These are phyloP conservation scores for Montipora sp. DNA, from an alignment of 64 coral and sea anemone species.

Conservation along the genomic window DNA sequence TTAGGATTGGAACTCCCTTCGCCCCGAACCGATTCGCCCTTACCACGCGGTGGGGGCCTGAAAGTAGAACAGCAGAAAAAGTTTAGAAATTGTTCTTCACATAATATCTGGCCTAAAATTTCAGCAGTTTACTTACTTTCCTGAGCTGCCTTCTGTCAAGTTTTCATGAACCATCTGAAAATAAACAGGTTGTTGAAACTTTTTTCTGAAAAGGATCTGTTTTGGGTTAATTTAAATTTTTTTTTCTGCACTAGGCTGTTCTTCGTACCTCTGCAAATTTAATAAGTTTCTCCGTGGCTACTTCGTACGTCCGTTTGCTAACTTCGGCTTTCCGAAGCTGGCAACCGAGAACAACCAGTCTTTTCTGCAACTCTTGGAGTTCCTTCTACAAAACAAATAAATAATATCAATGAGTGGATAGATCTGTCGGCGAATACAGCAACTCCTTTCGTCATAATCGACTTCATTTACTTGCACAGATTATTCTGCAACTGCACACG, in stretches of 20 bases:
- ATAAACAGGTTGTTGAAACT: background rate
- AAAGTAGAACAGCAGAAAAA: background rate
- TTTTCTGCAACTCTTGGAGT: constrained; percentile 92
- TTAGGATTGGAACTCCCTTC: constrained; percentile 62
- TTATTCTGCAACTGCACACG: no score
- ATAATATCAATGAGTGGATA: no score
- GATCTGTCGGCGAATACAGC: no score
- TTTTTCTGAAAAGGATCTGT: background rate
- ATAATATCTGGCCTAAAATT: background rate
- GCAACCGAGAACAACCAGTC: constrained; percentile 89
- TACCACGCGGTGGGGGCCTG: constrained; percentile 82
- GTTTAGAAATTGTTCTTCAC: background rate
- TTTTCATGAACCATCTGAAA: constrained; percentile 90
- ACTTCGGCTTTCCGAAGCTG: constrained; percentile 97
- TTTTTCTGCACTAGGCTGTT: background rate
- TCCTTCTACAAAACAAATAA: constrained; percentile 72
- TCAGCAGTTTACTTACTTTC: constrained; percentile 60
- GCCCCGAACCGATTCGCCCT: constrained; percentile 77
- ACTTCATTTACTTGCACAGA: background rate
- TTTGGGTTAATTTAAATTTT: background rate
- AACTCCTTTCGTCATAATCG: background rate
- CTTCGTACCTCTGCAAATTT: constrained; percentile 84
- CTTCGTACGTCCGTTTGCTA: constrained; percentile 97
- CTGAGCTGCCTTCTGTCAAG: constrained; percentile 60
- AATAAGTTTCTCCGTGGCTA: constrained; percentile 91